phyloP scores from a whole-genome alignment of 2,888 invertebrate species.

The Tipula helvola region DNA sequence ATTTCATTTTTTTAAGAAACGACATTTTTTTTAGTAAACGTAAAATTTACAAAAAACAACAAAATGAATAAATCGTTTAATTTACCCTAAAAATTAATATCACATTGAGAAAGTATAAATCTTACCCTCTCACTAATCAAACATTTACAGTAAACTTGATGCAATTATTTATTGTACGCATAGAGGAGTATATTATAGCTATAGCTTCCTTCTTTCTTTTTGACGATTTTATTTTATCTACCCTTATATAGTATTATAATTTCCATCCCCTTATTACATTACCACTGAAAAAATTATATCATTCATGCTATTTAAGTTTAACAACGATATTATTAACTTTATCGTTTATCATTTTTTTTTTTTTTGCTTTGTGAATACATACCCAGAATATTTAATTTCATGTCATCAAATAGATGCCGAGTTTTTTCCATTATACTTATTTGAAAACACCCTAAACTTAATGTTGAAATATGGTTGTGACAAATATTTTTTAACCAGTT shows the following conservation, averaged over 20 bases:
- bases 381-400: not conserved
- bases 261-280: not conserved
- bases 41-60: too few relatives aligned
- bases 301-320: not conserved
- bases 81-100: not conserved
- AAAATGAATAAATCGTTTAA: not conserved
- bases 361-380: not conserved
- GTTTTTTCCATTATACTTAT: not conserved
- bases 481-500: not conserved
- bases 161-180: not conserved
- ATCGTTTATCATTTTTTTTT: not conserved
- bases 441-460: not conserved
- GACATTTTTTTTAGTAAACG: too few relatives aligned
- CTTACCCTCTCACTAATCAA: not conserved
- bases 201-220: not conserved
- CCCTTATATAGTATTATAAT: not conserved
- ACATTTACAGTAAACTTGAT: not conserved
- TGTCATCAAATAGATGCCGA: not conserved
- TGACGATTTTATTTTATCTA: not conserved
- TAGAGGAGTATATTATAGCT: not conserved
- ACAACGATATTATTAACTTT: not conserved
- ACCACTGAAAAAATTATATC: not conserved
- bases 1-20: too few relatives aligned
- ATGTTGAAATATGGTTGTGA: not conserved
- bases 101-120: not conserved